Evolutionary conservation across 2,113 vertebrate genomes (phyloP).

Genomic region (Xyrauchen texanus): DNA sequence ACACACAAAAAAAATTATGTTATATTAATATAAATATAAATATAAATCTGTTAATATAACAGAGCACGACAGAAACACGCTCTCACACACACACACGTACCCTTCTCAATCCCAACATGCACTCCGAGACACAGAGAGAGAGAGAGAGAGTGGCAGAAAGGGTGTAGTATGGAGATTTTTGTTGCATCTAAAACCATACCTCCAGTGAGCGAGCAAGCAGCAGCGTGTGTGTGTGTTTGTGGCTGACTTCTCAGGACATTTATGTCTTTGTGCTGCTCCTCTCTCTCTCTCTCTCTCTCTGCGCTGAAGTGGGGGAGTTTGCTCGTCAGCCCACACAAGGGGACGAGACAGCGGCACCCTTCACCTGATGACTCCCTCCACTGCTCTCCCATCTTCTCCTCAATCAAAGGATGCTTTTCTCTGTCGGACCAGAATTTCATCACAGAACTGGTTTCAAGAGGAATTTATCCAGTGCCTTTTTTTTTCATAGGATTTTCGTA

Average conservation of each 20-base stretch:
- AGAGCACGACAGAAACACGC: too few species aligned
- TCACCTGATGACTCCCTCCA: slow-evolving; percentile 24
- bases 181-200: slow-evolving; percentile 7
- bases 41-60: too few species aligned
- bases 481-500: slow-evolving; percentile 14
- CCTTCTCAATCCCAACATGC: too few species aligned
- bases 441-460: not conserved
- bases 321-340: slow-evolving; percentile 1
- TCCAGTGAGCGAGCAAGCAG: not conserved
- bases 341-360: slow-evolving; percentile 13
- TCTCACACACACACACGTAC: too few species aligned
- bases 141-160: not conserved
- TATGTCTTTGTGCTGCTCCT: too few species aligned
- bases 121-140: not conserved
- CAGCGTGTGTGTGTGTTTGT: too few species aligned
- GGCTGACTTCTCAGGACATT: too few species aligned
- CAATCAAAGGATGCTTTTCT: not conserved
- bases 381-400: not conserved
- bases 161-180: not conserved
- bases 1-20: too few species aligned
- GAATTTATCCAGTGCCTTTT: not conserved
- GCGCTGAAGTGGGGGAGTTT: slow-evolving; percentile 29
- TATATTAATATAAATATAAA: too few species aligned
- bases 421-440: not conserved
- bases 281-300: not conserved